These are phyloP conservation scores for Pristionchus maxplancki DNA, from an alignment of 2,888 invertebrate species.

Conservation along the genomic window DNA sequence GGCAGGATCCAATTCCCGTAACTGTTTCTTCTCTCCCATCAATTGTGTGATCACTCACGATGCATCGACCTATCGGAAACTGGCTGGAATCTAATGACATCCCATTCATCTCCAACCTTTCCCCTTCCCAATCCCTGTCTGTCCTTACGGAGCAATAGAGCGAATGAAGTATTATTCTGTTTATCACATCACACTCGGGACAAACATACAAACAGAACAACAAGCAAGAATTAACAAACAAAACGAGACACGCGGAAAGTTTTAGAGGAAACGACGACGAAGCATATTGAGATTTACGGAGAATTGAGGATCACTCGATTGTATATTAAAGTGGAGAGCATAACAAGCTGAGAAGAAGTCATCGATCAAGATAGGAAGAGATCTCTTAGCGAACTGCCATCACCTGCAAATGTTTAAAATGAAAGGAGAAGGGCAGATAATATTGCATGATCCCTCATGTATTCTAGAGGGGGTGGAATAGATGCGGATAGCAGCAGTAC, in stretches of 20 bases:
- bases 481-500: background rate
- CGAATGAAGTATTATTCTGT: conserved; percentile 33
- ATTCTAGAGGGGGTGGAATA: background rate
- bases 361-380: background rate
- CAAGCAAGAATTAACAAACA: conserved; percentile 30
- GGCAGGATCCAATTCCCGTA: conserved; percentile 67
- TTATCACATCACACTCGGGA: conserved; percentile 11
- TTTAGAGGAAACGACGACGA: background rate
- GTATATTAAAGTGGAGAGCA: conserved; percentile 39
- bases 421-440: background rate
- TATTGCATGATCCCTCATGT: background rate
- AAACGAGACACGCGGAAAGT: background rate
- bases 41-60: conserved; percentile 74
- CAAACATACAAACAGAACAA: conserved; percentile 38
- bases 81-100: conserved; percentile 56
- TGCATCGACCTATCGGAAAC: conserved; percentile 67
- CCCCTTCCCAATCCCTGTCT: background rate
- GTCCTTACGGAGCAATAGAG: conserved; percentile 34
- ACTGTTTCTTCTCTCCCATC: conserved; percentile 75
- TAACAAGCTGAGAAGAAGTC: conserved; percentile 5
- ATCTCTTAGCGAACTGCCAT: conserved; percentile 70
- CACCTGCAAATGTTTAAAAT: conserved; percentile 60
- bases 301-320: conserved; percentile 24
- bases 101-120: conserved; percentile 45
- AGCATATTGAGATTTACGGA: conserved; percentile 12